Conservation (phyloP, 1,140 invertebrate genomes). For the Ostrea edulis region DNA sequence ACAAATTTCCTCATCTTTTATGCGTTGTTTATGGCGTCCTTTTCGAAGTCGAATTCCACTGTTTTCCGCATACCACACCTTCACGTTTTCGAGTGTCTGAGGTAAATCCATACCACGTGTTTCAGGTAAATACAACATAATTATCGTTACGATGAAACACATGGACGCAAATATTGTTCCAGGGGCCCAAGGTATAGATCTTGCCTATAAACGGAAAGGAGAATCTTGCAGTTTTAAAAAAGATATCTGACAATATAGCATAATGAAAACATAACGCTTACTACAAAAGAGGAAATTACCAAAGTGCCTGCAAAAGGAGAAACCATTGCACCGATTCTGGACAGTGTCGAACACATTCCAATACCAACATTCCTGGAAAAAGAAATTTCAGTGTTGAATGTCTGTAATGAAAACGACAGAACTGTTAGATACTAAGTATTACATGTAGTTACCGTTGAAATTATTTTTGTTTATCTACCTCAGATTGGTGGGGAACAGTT, state of each 20-base stretch:
- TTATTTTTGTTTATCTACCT: not conserved
- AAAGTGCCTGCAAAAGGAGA: slow-evolving; percentile 42
- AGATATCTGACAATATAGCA: not conserved
- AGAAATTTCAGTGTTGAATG: not conserved
- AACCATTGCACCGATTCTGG: slow-evolving; percentile 47
- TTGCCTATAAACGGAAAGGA: not conserved
- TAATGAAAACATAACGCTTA: not conserved
- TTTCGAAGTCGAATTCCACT: not conserved
- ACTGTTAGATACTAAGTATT: too few species aligned
- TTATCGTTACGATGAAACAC: not conserved
- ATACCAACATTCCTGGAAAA: slow-evolving; percentile 45
- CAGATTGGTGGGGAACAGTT: slow-evolving; percentile 7
- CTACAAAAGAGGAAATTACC: slow-evolving; percentile 19
- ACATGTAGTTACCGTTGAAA: too few species aligned
- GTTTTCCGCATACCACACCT: not conserved
- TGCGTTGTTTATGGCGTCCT: not conserved
- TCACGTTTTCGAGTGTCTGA: not conserved
- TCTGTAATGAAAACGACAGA: too few species aligned
- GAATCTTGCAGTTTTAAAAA: not conserved
- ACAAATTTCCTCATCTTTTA: not conserved
- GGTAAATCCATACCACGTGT: slow-evolving; percentile 22
- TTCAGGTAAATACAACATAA: slow-evolving; percentile 4
- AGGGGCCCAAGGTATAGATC: not conserved
- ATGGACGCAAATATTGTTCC: not conserved
- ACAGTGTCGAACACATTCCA: slow-evolving; percentile 40